phyloP scores from a whole-genome alignment of 2,888 invertebrate species.

The Campoletis raptor region DNA sequence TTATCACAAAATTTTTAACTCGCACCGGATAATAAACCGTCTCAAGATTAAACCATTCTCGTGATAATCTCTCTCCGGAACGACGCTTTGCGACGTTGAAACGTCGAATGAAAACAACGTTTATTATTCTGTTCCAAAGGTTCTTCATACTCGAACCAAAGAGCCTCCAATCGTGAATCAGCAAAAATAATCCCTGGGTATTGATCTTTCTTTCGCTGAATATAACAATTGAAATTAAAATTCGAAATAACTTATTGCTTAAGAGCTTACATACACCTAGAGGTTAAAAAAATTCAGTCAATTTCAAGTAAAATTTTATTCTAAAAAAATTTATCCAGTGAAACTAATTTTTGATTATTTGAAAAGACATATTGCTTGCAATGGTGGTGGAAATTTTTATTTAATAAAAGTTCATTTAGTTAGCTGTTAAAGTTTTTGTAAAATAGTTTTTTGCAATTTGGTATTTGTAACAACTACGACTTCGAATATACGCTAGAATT shows the following conservation, averaged over 20 bases:
- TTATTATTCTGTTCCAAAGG: conserved; percentile 92
- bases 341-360: too few relatives aligned
- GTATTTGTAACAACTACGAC: too few relatives aligned
- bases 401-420: too few relatives aligned
- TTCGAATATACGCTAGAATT: too few relatives aligned
- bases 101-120: conserved; percentile 90
- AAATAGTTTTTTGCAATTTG: too few relatives aligned
- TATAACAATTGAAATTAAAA: conserved; percentile 37
- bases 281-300: too few relatives aligned
- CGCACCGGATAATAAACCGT: conserved; percentile 91
- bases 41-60: conserved; percentile 89
- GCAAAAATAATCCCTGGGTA: conserved; percentile 89
- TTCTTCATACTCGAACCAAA: conserved; percentile 89
- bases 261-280: too few relatives aligned
- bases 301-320: too few relatives aligned
- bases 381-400: too few relatives aligned
- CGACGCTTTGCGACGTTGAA: conserved; percentile 81
- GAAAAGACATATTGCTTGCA: too few relatives aligned
- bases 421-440: too few relatives aligned
- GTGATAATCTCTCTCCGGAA: conserved; percentile 70
- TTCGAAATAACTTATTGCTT: conserved; percentile 22
- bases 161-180: conserved; percentile 90
- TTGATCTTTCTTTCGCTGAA: conserved; percentile 89
- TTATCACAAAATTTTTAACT: conserved; percentile 86
- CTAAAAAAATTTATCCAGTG: too few relatives aligned